Base-by-base conservation (phyloP, 2,113 vertebrate genomes). In the Varanus salvator region DNA sequence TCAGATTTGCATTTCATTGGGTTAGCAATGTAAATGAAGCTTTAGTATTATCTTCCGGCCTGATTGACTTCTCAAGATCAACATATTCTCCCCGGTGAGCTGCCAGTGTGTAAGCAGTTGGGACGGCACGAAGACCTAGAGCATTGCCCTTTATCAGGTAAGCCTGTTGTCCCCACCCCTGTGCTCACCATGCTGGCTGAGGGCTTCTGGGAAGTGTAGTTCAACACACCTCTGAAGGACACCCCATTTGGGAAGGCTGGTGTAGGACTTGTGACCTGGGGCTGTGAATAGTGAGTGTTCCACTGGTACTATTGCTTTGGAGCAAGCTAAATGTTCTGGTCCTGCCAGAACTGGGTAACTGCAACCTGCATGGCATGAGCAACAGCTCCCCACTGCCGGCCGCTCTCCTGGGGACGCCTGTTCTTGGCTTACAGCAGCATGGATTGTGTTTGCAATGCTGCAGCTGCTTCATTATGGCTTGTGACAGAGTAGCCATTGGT, bases 21-120 rank as follows among this genome's bases (percentile, higher is more conserved):
- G 34, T 78, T 29, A 87, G 44, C 17, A 34, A 93, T 77, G 31
- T 52, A 72, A 57, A 66, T 57, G 54, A 9, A 19, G 80, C 57
- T 31, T 69, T 85, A 90, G 60, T 57, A 89, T 81, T 88, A 15
- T 60, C 75, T 85, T 72, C 86, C 81, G 54, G 71, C 12, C 66
- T 89, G 85, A 85, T 71, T 89, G 93, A 89, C 23, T 89, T 71
- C 19, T 57, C 38, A 88, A 90, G 80, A 88, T 71, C 8, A 52
- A 54, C 7, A 57, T 29, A 15, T 15, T 80, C 34, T 9, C 75
- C 3, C 60, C 15, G 38, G 25, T 64, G 31, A n/a, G 60, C 25
- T 38, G 9, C 80, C 76, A 50, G 21, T 9, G 23, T 11, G 23
- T 50, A 21, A 27, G 48, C 27, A 77, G 31, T n/a, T 29, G 6